Evolutionary conservation across 1,140 invertebrate species (phyloP), one percentile per base, ranked within the genome.

Genomic region (Pygmarrhopalites habei): DNA sequence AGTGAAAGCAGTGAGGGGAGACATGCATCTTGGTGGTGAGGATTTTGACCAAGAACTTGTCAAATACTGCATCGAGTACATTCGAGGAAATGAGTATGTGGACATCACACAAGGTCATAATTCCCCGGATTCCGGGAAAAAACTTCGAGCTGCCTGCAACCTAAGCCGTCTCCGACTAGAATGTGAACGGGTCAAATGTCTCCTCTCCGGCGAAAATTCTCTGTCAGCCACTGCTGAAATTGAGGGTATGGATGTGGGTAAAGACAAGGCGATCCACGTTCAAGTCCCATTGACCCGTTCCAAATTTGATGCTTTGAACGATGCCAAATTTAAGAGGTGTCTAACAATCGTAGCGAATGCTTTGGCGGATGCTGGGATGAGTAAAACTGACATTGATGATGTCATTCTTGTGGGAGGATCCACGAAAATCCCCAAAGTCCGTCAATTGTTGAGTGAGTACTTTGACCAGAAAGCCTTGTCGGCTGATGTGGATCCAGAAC

Each of bases 301-400:
- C 56, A 72, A 25, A 23, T 66, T 66, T 39, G 44, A 66, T 19
- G 30, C n/a, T 26, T 39, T 62, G 15, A 62, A 58, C 65, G 71
- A 75, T 25, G 78, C 79, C 72, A 32, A 62, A 26, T 62, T 66
- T 21, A 14, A 84, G 70, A 79, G 77, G 21, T 82, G 82, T 15
- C 65, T 83, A 61, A 80, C 82, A 29, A 82, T 82, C 26, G 82
- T 83, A 7, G 82, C 84, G 67, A 81, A 83, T 66, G 72, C 80
- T 29, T 70, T 83, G 59, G 66, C 75, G 26, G 81, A 84, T 73
- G 78, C 81, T 51, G 81, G 82, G 66, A 60, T 82, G 58, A 78
- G 79, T 65, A 83, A 83, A 70, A 43, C 19, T 3, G 39, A 63
- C n/a, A 61, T 69, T 39, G 65, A 69, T 46, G 68, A 69, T 2